Percentiles rank a stretch among this genome's conserved stretches.
Evolutionary conservation across 1,140 invertebrate genomes (phyloP).

Genomic region (Zeugodacus cucurbitae): DNA sequence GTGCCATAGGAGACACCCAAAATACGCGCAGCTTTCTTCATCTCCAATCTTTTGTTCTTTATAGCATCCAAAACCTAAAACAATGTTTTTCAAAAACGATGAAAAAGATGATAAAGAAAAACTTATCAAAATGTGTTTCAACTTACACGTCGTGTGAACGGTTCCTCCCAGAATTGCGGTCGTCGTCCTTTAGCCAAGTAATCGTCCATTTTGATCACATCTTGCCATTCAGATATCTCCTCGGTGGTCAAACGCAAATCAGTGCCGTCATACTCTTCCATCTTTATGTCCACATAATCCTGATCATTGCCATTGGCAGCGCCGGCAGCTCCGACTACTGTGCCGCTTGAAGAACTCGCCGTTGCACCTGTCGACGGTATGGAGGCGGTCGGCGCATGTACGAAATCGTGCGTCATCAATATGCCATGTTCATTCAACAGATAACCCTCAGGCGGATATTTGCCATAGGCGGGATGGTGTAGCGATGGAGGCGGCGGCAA

Average conservation of each 20-base stretch:
- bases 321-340: conserved; percentile 46
- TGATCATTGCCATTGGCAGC: conserved; percentile 45
- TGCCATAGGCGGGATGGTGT: conserved; percentile 32
- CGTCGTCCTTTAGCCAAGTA: conserved; percentile 85
- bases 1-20: conserved; percentile 90
- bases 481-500: conserved; percentile 31
- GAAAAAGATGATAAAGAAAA: no score
- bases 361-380: conserved; percentile 45
- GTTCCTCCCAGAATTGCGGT: conserved; percentile 92
- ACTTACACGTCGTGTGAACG: conserved; percentile 76
- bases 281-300: conserved; percentile 54
- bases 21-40: conserved; percentile 91
- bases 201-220: conserved; percentile 89
- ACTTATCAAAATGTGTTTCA: background rate
- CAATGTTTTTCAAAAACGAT: background rate
- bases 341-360: conserved; percentile 50
- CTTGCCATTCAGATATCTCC: conserved; percentile 67
- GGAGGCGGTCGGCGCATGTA: conserved; percentile 47
- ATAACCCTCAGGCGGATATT: conserved; percentile 48
- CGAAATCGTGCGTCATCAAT: conserved; percentile 60
- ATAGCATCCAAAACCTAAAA: conserved; percentile 83
- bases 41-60: conserved; percentile 89
- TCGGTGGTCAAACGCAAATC: conserved; percentile 62
- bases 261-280: conserved; percentile 58
- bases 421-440: conserved; percentile 62